Conservation (phyloP, 2,888 invertebrate genomes). For the Acrobasis consociella region DNA sequence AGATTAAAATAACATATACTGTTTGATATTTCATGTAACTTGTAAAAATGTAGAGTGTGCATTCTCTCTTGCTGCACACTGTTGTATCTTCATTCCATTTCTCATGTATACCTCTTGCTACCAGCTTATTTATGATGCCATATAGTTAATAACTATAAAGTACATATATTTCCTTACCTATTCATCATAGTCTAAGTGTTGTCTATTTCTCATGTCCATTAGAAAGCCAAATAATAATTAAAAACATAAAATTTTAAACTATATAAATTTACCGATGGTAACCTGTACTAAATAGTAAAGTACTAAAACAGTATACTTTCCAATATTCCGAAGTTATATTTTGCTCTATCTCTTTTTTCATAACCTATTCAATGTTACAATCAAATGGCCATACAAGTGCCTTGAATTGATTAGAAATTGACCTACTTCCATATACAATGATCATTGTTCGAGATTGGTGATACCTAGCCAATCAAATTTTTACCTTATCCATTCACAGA, state of each 20-base stretch:
- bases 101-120: not conserved
- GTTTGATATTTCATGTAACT: not conserved
- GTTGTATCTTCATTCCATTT: not conserved
- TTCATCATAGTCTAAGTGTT: no score
- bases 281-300: not conserved
- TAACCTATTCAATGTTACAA: not conserved
- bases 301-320: not conserved
- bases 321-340: not conserved
- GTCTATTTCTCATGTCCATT: no score
- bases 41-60: not conserved
- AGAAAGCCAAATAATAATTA: no score
- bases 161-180: no score
- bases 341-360: slow-evolving; percentile 1
- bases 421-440: slow-evolving; percentile 54
- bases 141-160: no score
- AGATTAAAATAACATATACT: slow-evolving; percentile 42
- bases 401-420: slow-evolving; percentile 63
- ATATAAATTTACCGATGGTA: not conserved
- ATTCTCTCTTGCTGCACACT: not conserved
- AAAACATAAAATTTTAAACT: no score
- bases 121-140: not conserved
- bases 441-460: slow-evolving; percentile 48
- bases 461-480: slow-evolving; percentile 20
- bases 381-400: not conserved
- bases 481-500: not conserved